phyloP scores from a whole-genome alignment of 2,888 invertebrate genomes.

The Rugalucina vietnamica region DNA sequence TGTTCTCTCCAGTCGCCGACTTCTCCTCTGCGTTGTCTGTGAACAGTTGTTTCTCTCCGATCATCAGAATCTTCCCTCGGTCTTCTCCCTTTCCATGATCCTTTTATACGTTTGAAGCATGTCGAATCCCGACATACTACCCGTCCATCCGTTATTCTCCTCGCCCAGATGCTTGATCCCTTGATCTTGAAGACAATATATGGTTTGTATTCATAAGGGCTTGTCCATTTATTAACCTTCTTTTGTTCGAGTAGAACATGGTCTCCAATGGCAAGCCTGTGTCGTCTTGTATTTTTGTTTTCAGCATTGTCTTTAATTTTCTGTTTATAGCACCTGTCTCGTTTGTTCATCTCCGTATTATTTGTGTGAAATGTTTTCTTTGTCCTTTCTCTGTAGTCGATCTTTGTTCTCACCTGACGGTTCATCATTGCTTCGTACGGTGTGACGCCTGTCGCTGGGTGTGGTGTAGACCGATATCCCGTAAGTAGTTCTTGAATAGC shows the following conservation, averaged over 20 bases:
- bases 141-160: not conserved
- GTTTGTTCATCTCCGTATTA: not conserved
- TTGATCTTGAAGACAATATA: not conserved
- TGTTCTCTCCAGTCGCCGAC: too few relatives aligned
- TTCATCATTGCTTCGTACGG: constrained; percentile 1
- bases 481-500: not conserved
- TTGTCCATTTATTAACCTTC: not conserved
- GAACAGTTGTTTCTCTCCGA: too few relatives aligned
- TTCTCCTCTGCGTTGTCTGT: too few relatives aligned
- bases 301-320: constrained; percentile 3
- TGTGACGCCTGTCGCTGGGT: not conserved
- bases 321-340: not conserved
- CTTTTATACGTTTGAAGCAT: not conserved
- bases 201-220: not conserved
- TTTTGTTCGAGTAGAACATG: not conserved
- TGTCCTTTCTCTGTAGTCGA: not conserved
- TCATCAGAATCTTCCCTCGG: not conserved
- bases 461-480: constrained; percentile 2
- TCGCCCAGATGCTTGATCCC: not conserved
- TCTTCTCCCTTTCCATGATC: not conserved
- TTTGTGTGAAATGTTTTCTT: not conserved
- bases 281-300: not conserved
- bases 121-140: too few relatives aligned
- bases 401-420: not conserved
- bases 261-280: not conserved